Evolutionary conservation across 2,797 vertebrate genomes (phyloP), one percentile per base, ranked within the genome.

Genomic region (Liparis tanakae): DNA sequence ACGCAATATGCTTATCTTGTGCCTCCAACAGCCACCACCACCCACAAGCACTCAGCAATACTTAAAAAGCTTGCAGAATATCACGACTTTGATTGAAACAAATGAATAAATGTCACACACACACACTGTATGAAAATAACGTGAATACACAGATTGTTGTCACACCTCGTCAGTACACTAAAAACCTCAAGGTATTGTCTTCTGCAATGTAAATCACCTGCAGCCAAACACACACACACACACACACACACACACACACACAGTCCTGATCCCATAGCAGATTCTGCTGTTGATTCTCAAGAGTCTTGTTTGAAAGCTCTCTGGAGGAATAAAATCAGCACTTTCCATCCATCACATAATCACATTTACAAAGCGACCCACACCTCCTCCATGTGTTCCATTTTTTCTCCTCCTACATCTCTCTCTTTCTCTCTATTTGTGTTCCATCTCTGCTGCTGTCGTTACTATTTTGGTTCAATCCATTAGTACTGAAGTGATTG

Each of bases 271-370:
- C 48, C 70, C 75, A 36, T 17, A 84, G 63, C 71, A 81, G 74
- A 66, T 74, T 33, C 70, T 73, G 55, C 30, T 34, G 74, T 57
- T 65, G 69, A 76, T 78, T 81, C 82, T 83, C 79, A 36, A 65
- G 82, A 82, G 78, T 78, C 78, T 73, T 73, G 68, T 88, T 73
- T 76, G 20, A 77, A 75, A 74, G 72, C 72, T 80, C 79, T 85
- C 78, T 51, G 33, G 81, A 80, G 77, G 36, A 74, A 78, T 77
- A 57, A 68, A 87, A 82, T 70, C 73, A 67, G 62, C 74, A 72
- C 74, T 72, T 79, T 81, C 57, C 82, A 72, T 83, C 85, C 73
- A 76, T 86, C 87, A 87, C 83, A 79, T 85, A 85, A 87, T 86
- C 87, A 82, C 66, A 86, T 90, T 84, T 70, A 67, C 78, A 85